A percentile compares a stretch with the other conserved stretches of the same genome.
These are phyloP conservation scores for Paramacrobiotus metropolitanus DNA, from an alignment of 1,140 invertebrate species.

Conservation along the genomic window DNA sequence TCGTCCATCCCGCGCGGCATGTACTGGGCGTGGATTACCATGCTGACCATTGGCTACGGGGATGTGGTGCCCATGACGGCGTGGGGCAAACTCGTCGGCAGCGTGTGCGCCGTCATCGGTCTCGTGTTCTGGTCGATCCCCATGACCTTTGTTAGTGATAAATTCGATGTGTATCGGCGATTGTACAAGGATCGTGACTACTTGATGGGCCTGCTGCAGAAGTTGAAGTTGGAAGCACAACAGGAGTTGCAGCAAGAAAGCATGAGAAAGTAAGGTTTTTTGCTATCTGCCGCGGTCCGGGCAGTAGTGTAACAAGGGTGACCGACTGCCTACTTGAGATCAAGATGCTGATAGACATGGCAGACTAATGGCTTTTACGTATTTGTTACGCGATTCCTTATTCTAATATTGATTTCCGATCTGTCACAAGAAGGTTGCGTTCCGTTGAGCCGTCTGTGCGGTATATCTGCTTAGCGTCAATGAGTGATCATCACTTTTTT, in stretches of 20 bases:
- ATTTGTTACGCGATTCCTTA: no score
- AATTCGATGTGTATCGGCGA: neutral
- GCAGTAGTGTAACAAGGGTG: no score
- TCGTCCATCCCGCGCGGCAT: neutral
- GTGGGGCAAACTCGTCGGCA: neutral
- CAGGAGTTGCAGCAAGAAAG: neutral
- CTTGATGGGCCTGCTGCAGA: neutral
- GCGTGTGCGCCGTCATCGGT: neutral
- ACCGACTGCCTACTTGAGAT: no score
- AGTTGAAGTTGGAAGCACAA: neutral
- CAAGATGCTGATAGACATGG: no score
- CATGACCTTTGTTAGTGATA: neutral
- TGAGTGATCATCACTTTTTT: no score
- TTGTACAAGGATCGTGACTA: slow-evolving; percentile 3
- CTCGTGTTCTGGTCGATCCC: slow-evolving; percentile 2
- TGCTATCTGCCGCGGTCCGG: neutral
- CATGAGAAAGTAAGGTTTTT: neutral
- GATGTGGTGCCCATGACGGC: slow-evolving; percentile 1
- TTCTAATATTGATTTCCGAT: neutral
- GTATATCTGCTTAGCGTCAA: no score
- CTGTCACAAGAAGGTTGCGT: no score
- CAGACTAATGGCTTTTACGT: no score
- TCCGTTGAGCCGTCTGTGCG: no score
- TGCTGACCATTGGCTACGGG: slow-evolving; percentile 1
- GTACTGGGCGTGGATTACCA: slow-evolving; percentile 5